Conservation (phyloP, 2,797 vertebrate species). For the Spatula clypeata region DNA sequence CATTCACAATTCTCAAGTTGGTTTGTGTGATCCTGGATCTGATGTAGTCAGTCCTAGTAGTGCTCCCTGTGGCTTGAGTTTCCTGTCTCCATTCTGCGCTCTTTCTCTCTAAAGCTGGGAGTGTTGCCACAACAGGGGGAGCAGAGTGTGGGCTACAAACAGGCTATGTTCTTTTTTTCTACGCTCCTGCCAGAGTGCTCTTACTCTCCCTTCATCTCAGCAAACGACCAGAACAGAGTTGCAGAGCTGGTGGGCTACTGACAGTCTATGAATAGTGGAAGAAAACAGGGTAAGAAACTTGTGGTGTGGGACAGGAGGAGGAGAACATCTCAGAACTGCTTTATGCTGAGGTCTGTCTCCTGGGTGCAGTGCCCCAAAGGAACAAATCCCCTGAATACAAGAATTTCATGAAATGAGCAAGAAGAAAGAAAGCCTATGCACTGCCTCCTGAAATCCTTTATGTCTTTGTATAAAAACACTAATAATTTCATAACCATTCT, state of each 20-base stretch:
- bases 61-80: background rate
- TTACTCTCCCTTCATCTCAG: background rate
- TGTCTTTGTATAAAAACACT: background rate
- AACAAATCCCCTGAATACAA: background rate
- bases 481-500: background rate
- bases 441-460: background rate
- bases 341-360: background rate
- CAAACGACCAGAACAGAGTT: background rate
- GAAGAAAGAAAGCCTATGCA: background rate
- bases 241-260: background rate
- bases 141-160: background rate
- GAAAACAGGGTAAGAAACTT: background rate
- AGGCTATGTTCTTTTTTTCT: background rate
- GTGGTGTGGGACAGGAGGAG: background rate
- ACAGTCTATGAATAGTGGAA: rapidly evolving
- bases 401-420: background rate
- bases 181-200: background rate
- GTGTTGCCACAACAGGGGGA: background rate
- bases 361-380: background rate
- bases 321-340: background rate
- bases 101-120: background rate
- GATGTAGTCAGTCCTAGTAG: background rate
- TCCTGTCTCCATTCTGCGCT: background rate
- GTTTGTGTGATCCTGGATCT: rapidly evolving
- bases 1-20: background rate